Conservation (phyloP, 2,113 vertebrate species). For the Sitta europaea region DNA sequence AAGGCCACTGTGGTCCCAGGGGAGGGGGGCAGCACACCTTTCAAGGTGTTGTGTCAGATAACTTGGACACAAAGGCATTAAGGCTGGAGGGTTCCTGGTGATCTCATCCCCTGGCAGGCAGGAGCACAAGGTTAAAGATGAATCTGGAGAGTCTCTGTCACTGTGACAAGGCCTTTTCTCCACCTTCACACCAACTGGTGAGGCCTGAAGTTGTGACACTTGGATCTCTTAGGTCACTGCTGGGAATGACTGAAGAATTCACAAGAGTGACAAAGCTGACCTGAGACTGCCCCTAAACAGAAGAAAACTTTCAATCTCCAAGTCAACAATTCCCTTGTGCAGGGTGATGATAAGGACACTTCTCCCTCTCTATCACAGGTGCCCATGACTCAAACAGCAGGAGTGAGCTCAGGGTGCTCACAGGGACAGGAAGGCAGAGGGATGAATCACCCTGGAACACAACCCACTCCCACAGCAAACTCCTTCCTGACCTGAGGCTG, state of each 20-base stretch:
- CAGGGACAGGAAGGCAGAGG: neutral
- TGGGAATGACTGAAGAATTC: neutral
- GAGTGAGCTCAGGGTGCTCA: neutral
- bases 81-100: neutral
- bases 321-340: neutral
- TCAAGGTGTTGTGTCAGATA: neutral
- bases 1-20: neutral
- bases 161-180: neutral
- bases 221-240: neutral
- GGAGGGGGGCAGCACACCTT: neutral
- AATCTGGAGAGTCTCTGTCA: neutral
- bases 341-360: neutral
- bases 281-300: neutral
- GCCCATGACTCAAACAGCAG: neutral
- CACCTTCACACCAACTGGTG: neutral
- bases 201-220: neutral
- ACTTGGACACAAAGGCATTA: neutral
- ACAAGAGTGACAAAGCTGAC: neutral
- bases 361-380: neutral
- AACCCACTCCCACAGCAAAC: neutral
- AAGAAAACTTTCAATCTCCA: neutral
- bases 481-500: neutral
- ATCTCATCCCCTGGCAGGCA: neutral
- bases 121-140: neutral
- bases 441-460: neutral